Percentiles rank a stretch among this genome's conserved stretches.
These are phyloP conservation scores for Euzophera pinguis DNA, from an alignment of 2,888 invertebrate genomes.

Conservation along the genomic window DNA sequence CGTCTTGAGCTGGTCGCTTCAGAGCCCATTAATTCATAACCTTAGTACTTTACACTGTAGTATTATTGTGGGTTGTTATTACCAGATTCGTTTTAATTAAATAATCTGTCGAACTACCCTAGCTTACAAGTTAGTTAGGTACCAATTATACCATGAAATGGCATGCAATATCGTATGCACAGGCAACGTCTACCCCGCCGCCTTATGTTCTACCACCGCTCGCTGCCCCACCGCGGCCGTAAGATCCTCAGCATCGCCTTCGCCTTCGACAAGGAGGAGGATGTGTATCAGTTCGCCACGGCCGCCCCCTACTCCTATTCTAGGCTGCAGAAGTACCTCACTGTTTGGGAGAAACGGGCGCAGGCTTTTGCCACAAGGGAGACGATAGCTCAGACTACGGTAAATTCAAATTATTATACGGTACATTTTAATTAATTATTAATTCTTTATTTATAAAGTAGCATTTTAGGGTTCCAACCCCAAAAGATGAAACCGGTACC, in stretches of 20 bases:
- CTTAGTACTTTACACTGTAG: too few relatives aligned
- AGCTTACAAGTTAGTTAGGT: too few relatives aligned
- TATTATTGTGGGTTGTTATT: too few relatives aligned
- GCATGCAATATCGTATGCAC: slow-evolving; percentile 6
- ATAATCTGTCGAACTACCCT: too few relatives aligned
- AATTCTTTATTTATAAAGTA: too few relatives aligned
- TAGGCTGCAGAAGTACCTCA: slow-evolving; percentile 90
- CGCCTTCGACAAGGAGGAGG: slow-evolving; percentile 96
- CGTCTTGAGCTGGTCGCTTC: too few relatives aligned
- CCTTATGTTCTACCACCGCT: slow-evolving; percentile 95
- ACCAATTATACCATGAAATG: too few relatives aligned
- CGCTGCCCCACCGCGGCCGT: slow-evolving; percentile 92
- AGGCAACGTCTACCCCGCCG: slow-evolving; percentile 90
- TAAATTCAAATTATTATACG: slow-evolving; percentile 47
- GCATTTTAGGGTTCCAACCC: too few relatives aligned
- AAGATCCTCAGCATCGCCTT: slow-evolving; percentile 96
- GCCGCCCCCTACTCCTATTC: slow-evolving; percentile 98
- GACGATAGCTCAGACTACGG: slow-evolving; percentile 83
- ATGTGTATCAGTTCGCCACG: slow-evolving; percentile 96
- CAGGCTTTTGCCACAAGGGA: slow-evolving; percentile 84
- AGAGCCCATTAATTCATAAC: too few relatives aligned
- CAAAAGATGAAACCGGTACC: too few relatives aligned
- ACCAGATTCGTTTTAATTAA: too few relatives aligned
- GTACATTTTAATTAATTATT: too few relatives aligned
- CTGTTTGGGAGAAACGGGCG: slow-evolving; percentile 83